Base-by-base conservation (phyloP, 92 coral and sea anemone species). In the Zoanthus sociatus region DNA sequence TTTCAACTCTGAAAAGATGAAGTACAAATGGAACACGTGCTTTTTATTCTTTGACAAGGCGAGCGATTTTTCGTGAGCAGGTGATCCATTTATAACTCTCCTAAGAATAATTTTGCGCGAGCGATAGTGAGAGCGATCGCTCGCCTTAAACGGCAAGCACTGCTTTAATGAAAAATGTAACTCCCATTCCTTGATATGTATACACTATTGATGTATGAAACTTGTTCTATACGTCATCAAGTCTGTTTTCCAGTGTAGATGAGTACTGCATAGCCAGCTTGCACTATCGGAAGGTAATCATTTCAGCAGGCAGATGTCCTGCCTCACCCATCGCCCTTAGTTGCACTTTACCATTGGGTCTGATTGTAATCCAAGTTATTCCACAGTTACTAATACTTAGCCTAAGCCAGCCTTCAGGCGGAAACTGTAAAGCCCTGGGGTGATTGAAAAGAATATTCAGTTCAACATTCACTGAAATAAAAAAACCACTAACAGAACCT, bases 321-420 rank as follows among this genome's bases (percentile, higher is more conserved):
- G 96, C 92, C 61, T 95, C 99, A 6, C 99, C 98, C 83, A 97
- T 56, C 20, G 93, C 88, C 71, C 77, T 93, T 3, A 97, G 86
- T 47, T 89, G 86, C 53, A 97, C 98, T 63, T 93, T 88, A 1
- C 99, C 99, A 88, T 89, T 97, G 11, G 99, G 98, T 76, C 92
- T 87, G 37, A 97, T 94, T 11, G 97, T 95, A 54, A 97, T 55
- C 91, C 96, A 92, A 1, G 99, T 97, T 13, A 97, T 95, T 9
- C 99, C 98, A 89, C 99, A 97, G 88, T 97, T 97, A 17, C 95
- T 94, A 72, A 95, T 93, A 72, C 94, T 89, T 93, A 97, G 88
- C 14, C 99, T 94, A 13, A 97, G 93, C 99, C 99, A 97, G 17
- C 98, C 99, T 86, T 97, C 98, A 16, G 98, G 95, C 0, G 99